phyloP scores from a whole-genome alignment of 2,797 vertebrate genomes.

The Pitangus sulphuratus region DNA sequence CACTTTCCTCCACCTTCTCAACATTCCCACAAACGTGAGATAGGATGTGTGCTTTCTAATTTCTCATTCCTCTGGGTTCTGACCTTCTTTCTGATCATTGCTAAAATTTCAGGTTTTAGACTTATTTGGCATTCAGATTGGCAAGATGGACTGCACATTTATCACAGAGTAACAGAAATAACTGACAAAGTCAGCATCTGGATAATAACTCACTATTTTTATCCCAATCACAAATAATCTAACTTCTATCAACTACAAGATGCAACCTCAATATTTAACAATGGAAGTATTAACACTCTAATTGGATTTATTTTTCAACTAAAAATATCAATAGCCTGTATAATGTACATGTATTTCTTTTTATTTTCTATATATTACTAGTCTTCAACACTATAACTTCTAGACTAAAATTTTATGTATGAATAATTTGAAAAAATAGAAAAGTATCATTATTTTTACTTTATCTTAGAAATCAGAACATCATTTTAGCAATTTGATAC shows the following conservation, averaged over 20 bases:
- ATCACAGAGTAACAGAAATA: not conserved
- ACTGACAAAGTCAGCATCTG: not conserved
- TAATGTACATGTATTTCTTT: not conserved
- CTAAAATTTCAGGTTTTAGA: not conserved
- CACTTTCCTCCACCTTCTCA: not conserved
- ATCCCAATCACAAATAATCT: not conserved
- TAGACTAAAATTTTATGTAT: not conserved
- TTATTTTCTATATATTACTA: not conserved
- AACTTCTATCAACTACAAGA: not conserved
- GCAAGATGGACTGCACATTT: not conserved
- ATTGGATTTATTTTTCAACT: not conserved
- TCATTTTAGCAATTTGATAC: not conserved
- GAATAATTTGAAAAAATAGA: not conserved
- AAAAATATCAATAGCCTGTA: not conserved
- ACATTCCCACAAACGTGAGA: not conserved
- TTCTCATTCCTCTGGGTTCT: not conserved
- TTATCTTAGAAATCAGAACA: not conserved
- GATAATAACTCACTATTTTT: not conserved
- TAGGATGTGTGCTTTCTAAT: not conserved
- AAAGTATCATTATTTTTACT: not conserved
- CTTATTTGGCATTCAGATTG: not conserved
- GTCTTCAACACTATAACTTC: not conserved
- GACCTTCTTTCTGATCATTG: not conserved
- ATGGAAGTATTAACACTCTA: not conserved
- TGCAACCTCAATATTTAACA: not conserved